A percentile compares a stretch with the other conserved stretches of the same genome.
These are phyloP conservation scores for Megalops atlanticus DNA, from an alignment of 2,113 vertebrate genomes.

Conservation along the genomic window DNA sequence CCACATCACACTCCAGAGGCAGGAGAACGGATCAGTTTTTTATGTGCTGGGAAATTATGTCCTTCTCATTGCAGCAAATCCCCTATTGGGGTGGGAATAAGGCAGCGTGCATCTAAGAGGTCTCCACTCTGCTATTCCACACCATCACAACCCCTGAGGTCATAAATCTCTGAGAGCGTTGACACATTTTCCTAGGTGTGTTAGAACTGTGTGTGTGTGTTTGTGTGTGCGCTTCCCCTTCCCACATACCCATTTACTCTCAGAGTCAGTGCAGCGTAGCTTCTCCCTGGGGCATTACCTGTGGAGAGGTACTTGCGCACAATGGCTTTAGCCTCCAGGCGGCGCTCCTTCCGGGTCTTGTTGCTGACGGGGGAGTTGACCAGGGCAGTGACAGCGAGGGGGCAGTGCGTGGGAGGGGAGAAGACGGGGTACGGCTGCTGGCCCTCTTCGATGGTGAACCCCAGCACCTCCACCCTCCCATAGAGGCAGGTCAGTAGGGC, in stretches of 20 bases:
- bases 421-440: conserved; percentile 81
- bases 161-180: neutral
- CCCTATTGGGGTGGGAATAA: neutral
- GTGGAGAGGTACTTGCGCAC: conserved; percentile 69
- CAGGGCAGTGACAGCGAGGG: conserved; percentile 72
- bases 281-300: conserved; percentile 58
- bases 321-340: conserved; percentile 59
- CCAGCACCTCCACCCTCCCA: conserved; percentile 84
- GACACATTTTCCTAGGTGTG: neutral
- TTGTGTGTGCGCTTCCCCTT: neutral
- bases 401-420: conserved; percentile 79
- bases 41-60: too few relatives aligned
- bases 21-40: too few relatives aligned
- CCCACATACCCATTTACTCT: too few relatives aligned
- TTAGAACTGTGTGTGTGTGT: neutral
- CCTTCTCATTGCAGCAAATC: too few relatives aligned
- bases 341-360: conserved; percentile 56
- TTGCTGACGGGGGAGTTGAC: conserved; percentile 47
- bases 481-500: conserved; percentile 85
- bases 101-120: too few relatives aligned
- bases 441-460: conserved; percentile 79
- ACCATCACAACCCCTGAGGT: too few relatives aligned
- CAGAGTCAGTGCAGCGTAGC: too few relatives aligned
- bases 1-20: too few relatives aligned
- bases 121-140: neutral